Percentiles rank a stretch among this genome's conserved stretches.
These are phyloP conservation scores for Mirounga angustirostris DNA, from an alignment of 2,113 vertebrate species.

Conservation along the genomic window DNA sequence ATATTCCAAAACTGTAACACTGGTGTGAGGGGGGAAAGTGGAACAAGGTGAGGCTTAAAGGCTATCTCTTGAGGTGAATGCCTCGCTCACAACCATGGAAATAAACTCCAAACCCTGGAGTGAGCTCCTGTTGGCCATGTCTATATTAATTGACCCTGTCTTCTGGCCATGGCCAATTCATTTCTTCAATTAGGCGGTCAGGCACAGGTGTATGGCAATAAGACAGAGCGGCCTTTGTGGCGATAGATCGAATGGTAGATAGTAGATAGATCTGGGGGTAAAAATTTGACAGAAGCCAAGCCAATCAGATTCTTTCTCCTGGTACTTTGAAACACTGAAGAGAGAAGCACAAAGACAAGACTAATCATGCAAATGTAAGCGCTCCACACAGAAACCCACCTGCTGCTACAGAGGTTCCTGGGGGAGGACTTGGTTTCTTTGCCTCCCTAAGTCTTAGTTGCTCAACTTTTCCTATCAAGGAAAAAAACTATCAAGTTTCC, in stretches of 20 bases:
- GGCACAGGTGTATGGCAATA: background rate
- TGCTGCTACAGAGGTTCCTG: background rate
- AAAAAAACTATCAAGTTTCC: background rate
- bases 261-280: background rate
- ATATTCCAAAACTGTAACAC: too few species aligned
- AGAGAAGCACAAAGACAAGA: background rate
- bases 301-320: background rate
- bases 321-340: background rate
- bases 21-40: background rate
- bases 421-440: background rate
- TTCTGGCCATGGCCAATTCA: background rate
- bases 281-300: background rate
- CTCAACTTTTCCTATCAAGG: background rate
- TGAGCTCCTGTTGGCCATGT: background rate
- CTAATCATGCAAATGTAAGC: background rate
- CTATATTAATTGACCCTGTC: background rate
- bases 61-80: background rate
- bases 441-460: background rate
- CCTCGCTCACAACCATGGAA: background rate
- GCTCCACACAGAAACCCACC: background rate
- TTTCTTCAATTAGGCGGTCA: background rate
- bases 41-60: background rate
- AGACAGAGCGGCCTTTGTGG: background rate
- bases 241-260: background rate
- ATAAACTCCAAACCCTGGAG: background rate